Percentiles rank a stretch among this genome's conserved stretches.
Evolutionary conservation across 2,113 vertebrate species (phyloP).

Genomic region (Calonectris borealis): DNA sequence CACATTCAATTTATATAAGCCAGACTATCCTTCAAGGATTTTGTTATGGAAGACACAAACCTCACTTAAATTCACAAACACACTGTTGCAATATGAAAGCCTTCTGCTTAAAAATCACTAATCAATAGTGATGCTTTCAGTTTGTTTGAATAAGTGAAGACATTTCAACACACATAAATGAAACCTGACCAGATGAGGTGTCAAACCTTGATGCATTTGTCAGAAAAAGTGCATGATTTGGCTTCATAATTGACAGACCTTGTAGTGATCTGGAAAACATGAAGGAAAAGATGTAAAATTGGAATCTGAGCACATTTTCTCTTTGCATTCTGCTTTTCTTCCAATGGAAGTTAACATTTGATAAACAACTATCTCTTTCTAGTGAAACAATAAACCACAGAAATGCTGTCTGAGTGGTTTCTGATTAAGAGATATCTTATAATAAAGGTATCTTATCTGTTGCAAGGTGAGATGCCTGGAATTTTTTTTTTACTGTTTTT

Average conservation of each 20-base stretch:
- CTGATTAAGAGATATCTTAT: neutral
- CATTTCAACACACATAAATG: conserved; percentile 19
- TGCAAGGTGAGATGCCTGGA: neutral
- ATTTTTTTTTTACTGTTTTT: neutral
- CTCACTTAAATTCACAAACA: conserved; percentile 8
- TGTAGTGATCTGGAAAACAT: neutral
- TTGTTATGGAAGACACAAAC: neutral
- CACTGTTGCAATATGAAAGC: neutral
- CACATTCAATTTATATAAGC: neutral
- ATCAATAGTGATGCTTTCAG: conserved; percentile 9
- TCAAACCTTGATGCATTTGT: conserved; percentile 9
- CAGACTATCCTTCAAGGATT: neutral
- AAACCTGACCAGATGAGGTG: conserved; percentile 6
- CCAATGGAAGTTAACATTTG: neutral
- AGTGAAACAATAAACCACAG: neutral
- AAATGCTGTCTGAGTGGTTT: neutral
- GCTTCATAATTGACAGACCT: conserved; percentile 11
- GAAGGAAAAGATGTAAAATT: neutral
- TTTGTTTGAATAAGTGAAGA: conserved; percentile 25
- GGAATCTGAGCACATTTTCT: neutral
- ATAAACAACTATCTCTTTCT: neutral
- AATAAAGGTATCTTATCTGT: neutral
- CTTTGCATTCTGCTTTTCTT: neutral
- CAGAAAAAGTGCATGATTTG: conserved; percentile 12
- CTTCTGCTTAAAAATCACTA: conserved; percentile 12